A percentile compares a stretch with the other conserved stretches of the same genome.
Conservation (phyloP, 2,113 vertebrate genomes). For the Onychostoma macrolepis region DNA sequence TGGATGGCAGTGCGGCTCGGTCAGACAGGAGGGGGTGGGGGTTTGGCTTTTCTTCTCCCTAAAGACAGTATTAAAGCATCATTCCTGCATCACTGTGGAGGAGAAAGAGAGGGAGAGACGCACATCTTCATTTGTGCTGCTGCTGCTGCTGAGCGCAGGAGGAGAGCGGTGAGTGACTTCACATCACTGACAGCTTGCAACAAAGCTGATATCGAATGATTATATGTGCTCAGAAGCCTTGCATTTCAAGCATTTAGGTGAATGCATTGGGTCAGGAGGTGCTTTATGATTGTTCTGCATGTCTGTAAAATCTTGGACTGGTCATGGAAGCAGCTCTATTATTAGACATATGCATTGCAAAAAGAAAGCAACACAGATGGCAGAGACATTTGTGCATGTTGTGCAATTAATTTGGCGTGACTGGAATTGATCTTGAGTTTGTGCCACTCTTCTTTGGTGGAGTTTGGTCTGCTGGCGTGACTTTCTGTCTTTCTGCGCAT, state of each 20-base stretch:
- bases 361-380: conserved; percentile 26
- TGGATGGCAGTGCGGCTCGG: conserved; percentile 30
- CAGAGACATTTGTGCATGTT: background rate
- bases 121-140: conserved; percentile 10
- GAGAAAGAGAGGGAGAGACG: background rate
- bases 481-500: background rate
- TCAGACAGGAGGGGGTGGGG: conserved; percentile 38
- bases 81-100: conserved; percentile 22
- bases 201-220: background rate
- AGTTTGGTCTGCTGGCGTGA: background rate
- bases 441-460: background rate
- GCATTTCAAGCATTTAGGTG: background rate
- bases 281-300: background rate
- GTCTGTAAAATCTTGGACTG: background rate
- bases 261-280: background rate
- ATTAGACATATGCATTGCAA: conserved; percentile 24
- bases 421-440: background rate
- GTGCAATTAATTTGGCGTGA: background rate
- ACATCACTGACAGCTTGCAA: conserved; percentile 18
- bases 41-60: conserved; percentile 19
- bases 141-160: background rate
- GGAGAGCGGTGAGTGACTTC: conserved; percentile 28
- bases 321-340: conserved; percentile 8
- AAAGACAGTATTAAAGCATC: conserved; percentile 44
- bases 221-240: background rate